Conservation (phyloP, 2,113 vertebrate genomes). For the Picathartes gymnocephalus region DNA sequence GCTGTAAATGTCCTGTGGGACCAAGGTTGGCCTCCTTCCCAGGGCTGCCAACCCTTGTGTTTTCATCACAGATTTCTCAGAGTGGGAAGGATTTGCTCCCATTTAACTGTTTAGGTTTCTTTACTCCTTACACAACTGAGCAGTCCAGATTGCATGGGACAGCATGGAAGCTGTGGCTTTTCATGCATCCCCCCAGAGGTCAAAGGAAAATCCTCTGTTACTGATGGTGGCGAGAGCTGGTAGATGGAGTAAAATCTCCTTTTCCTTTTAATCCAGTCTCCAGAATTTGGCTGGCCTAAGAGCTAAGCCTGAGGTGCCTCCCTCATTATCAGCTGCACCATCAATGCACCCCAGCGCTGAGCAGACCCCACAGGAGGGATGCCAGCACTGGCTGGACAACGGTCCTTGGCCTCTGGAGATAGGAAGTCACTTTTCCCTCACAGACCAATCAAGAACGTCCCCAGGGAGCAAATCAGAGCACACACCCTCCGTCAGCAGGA, state of each 20-base stretch:
- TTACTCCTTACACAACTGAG: neutral
- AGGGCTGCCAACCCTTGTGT: neutral
- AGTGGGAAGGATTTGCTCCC: neutral
- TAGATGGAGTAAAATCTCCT: neutral
- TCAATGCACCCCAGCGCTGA: neutral
- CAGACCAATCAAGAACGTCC: neutral
- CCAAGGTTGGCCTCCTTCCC: neutral
- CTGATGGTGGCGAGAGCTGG: neutral
- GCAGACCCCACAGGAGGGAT: neutral
- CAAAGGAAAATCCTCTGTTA: neutral
- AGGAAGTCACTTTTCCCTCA: neutral
- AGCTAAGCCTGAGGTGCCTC: neutral
- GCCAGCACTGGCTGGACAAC: accelerated
- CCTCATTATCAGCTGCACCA: neutral
- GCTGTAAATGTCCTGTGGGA: neutral
- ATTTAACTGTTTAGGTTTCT: neutral
- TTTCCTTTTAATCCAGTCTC: neutral
- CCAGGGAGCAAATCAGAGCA: neutral
- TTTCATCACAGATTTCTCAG: neutral
- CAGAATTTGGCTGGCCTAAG: neutral
- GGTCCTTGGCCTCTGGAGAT: neutral
- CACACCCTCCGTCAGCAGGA: neutral
- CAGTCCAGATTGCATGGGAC: neutral
- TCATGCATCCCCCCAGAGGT: neutral
- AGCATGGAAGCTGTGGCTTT: neutral